Evolutionary conservation across 2,888 invertebrate species (phyloP).

Genomic region (Idaea aversata): DNA sequence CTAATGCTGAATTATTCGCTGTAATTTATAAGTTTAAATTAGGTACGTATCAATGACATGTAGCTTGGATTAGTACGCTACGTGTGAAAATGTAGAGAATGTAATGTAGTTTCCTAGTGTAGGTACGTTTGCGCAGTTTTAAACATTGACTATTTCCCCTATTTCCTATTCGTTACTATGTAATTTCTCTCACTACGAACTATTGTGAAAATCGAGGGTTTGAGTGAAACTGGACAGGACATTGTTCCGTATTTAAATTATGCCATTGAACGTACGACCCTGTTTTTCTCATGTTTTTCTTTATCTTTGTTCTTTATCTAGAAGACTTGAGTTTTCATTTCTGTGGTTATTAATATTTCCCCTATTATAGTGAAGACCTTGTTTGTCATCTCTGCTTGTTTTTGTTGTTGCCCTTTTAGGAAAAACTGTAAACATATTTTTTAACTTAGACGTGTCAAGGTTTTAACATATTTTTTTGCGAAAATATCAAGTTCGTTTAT

Average conservation of each 20-base stretch:
- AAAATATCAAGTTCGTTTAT: background rate
- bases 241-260: slow-evolving; percentile 55
- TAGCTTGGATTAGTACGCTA: too few species aligned
- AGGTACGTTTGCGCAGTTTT: too few species aligned
- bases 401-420: slow-evolving; percentile 12
- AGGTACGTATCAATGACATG: too few species aligned
- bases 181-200: too few species aligned
- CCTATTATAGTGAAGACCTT: slow-evolving; percentile 19
- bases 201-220: too few species aligned
- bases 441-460: background rate
- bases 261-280: slow-evolving; percentile 50
- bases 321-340: slow-evolving; percentile 32
- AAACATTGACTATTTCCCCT: too few species aligned
- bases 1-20: too few species aligned
- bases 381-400: slow-evolving; percentile 19
- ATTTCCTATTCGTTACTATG: too few species aligned
- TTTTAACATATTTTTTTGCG: background rate
- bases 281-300: slow-evolving; percentile 47
- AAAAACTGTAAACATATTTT: background rate
- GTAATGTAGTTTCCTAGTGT: too few species aligned
- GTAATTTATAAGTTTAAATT: too few species aligned
- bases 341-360: slow-evolving; percentile 33
- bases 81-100: too few species aligned
- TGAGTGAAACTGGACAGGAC: slow-evolving; percentile 44
- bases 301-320: slow-evolving; percentile 39